Base-by-base conservation (phyloP, 2,113 vertebrate species). In the Hipposideros armiger region DNA sequence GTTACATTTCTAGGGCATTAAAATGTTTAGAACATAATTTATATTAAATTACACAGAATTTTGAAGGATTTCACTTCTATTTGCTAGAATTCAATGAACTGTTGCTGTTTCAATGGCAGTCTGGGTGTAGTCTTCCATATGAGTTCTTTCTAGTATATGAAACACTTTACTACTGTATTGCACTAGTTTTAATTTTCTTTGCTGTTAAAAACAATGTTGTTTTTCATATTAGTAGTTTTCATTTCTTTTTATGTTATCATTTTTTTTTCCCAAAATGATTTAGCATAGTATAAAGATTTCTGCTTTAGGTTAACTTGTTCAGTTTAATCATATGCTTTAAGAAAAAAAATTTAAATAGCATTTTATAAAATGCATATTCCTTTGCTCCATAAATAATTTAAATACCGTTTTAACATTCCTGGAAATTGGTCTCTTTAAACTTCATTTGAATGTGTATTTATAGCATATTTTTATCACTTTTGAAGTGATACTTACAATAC, bases 391-490 rank as follows among this genome's bases (percentile, higher is more conserved):
- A 77, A 69, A 36, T 90, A 42, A 64, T 70, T 77, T 77, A 56
- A 86, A 86, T 4, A 58, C 16, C 58, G 11, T 80, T 67, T 6
- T 73, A 81, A 52, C 42, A 82, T 50, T 92, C 45, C 30, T 82
- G 82, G 40, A 88, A 83, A 78, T 32, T 84, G 30, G 6, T 11
- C 2, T 74, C 20, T 62, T 36, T 90, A 67, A 96, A n/a, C 2
- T 45, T 85, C 2, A 45, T 64, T 90, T 74, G n/a, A 81, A 70
- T 82, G 5, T 42, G 7, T 84, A 78, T 89, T 77, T 84, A 66
- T 60, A 87, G 10, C n/a, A 83, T n/a, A 70, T 30, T 73, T 95
- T 72, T 62, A 73, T 74, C 42, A 92, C n/a, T 90, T 94, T 36
- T 80, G 11, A 81, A 86, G 72, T 76, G 42, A 76, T 85, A 93